Percentiles rank a stretch among this genome's conserved stretches.
These are phyloP conservation scores for Astropecten irregularis DNA, from an alignment of 53 echinoderm and acorn worm species.

Conservation along the genomic window DNA sequence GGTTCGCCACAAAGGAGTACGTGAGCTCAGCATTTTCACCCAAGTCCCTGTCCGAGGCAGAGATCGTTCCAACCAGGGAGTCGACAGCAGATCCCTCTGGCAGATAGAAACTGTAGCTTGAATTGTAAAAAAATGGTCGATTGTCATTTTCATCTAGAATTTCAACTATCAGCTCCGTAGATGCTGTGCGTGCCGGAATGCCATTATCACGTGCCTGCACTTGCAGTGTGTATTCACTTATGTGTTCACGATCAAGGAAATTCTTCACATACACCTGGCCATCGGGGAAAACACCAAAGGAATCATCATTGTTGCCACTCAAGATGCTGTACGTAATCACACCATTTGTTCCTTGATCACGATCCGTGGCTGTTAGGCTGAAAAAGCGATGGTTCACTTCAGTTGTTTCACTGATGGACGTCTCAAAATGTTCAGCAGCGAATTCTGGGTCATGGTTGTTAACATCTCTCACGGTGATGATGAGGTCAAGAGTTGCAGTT, in stretches of 20 bases:
- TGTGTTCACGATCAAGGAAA: conserved; percentile 75
- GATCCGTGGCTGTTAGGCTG: conserved; percentile 72
- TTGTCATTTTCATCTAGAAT: conserved; percentile 93
- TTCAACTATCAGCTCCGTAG: conserved; percentile 53
- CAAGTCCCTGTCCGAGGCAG: conserved; percentile 75
- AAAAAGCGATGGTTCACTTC: conserved; percentile 74
- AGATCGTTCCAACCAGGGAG: conserved; percentile 68
- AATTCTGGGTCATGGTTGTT: conserved; percentile 90
- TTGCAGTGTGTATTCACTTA: conserved; percentile 61
- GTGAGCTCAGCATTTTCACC: conserved; percentile 76
- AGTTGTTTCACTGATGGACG: conserved; percentile 61
- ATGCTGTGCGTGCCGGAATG: conserved; percentile 69
- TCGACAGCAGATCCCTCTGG: conserved; percentile 62
- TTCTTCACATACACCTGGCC: conserved; percentile 86
- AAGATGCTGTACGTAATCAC: conserved; percentile 72
- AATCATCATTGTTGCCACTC: conserved; percentile 72
- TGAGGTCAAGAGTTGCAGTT: conserved; percentile 68
- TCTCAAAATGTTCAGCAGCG: conserved; percentile 46
- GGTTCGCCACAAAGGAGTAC: conserved; percentile 69
- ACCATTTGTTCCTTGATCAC: conserved; percentile 86
- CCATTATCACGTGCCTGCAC: conserved; percentile 81
- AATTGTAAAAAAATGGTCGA: conserved; percentile 84
- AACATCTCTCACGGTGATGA: conserved; percentile 78
- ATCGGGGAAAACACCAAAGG: conserved; percentile 93
- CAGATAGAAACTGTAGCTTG: conserved; percentile 76